Evolutionary conservation across 2,113 vertebrate genomes (phyloP).

Genomic region (Tringa solitaria): DNA sequence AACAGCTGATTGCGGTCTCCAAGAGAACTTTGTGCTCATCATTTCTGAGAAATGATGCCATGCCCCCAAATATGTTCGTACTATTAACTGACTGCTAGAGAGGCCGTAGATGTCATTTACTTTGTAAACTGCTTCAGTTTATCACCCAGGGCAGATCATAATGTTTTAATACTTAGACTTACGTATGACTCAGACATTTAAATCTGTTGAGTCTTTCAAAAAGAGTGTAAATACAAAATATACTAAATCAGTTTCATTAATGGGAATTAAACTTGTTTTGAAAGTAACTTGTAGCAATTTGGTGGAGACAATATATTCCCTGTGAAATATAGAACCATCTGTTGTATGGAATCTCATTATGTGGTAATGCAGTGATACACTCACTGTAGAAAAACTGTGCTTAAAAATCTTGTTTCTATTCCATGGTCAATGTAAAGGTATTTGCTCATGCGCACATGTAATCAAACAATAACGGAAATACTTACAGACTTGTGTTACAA

Average conservation of each 20-base stretch:
- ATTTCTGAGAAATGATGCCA: constrained; percentile 39
- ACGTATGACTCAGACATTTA: not conserved
- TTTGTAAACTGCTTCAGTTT: constrained; percentile 51
- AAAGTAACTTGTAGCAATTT: constrained; percentile 55
- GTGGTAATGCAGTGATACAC: not conserved
- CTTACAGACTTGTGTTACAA: not conserved
- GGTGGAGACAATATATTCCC: constrained; percentile 32
- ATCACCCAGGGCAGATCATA: constrained; percentile 50
- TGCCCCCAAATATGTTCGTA: constrained; percentile 19
- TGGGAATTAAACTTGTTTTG: constrained; percentile 29
- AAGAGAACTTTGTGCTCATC: constrained; percentile 41
- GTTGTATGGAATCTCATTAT: constrained; percentile 41
- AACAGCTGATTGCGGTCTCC: constrained; percentile 23
- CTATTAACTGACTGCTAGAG: constrained; percentile 52
- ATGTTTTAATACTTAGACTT: constrained; percentile 26
- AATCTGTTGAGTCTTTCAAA: constrained; percentile 54
- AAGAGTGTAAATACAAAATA: constrained; percentile 31
- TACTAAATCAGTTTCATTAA: constrained; percentile 58
- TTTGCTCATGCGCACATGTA: not conserved
- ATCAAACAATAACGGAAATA: not conserved
- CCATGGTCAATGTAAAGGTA: not conserved
- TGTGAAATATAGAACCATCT: constrained; percentile 45
- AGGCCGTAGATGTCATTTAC: constrained; percentile 54
- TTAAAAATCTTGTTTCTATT: not conserved
- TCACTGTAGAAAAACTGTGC: not conserved